A percentile compares a stretch with the other conserved stretches of the same genome.
phyloP scores from a whole-genome alignment of 1,140 invertebrate genomes.

The Gonatopus flavifemur region DNA sequence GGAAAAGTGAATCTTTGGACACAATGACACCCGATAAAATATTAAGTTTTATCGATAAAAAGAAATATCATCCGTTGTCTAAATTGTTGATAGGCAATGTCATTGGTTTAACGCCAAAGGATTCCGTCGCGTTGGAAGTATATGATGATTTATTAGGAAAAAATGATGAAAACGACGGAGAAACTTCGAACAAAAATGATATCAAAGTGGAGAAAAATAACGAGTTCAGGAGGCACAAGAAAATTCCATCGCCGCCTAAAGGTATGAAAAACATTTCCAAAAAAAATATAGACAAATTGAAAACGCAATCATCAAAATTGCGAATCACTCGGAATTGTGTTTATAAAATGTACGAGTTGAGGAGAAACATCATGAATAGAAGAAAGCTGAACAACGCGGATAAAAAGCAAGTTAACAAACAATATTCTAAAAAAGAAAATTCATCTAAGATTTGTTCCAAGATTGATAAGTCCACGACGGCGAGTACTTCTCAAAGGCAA shows the following conservation, averaged over 20 bases:
- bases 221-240: constrained; percentile 16
- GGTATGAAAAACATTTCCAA: too few relatives aligned
- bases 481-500: too few relatives aligned
- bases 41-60: constrained; percentile 44
- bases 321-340: too few relatives aligned
- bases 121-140: constrained; percentile 21
- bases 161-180: not conserved
- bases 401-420: too few relatives aligned
- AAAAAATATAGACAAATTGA: constrained; percentile 17
- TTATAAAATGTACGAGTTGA: too few relatives aligned
- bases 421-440: too few relatives aligned
- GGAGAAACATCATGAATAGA: too few relatives aligned
- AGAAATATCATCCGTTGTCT: constrained; percentile 46
- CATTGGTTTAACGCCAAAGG: constrained; percentile 42
- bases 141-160: not conserved
- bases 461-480: too few relatives aligned
- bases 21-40: constrained; percentile 45
- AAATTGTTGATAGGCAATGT: constrained; percentile 50
- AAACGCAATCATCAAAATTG: too few relatives aligned
- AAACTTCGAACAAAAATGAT: not conserved
- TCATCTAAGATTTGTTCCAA: too few relatives aligned
- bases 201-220: constrained; percentile 4
- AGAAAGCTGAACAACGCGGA: too few relatives aligned
- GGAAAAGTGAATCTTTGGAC: constrained; percentile 30
- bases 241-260: too few relatives aligned